Conservation (phyloP, 2,797 vertebrate species). For the Cirrhinus molitorella region DNA sequence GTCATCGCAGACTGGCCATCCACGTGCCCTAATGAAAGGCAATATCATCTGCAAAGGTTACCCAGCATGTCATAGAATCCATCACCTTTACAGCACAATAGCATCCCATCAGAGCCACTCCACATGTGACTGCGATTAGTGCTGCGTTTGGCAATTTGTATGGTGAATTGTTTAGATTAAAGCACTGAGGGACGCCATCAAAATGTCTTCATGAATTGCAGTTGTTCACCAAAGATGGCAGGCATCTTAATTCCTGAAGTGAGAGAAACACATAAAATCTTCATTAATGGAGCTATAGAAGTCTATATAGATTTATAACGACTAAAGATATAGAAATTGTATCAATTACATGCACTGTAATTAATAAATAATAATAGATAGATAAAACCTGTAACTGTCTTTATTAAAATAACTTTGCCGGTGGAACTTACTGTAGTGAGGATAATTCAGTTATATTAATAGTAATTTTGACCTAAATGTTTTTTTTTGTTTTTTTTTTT, state of each 20-base stretch:
- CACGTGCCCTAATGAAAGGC: constrained; percentile 58
- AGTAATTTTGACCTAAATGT: neutral
- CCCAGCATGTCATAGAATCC: constrained; percentile 56
- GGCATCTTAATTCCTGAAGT: constrained; percentile 22
- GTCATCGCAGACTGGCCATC: constrained; percentile 41
- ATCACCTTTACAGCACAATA: constrained; percentile 1
- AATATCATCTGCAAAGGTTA: constrained; percentile 65
- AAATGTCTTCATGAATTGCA: constrained; percentile 33
- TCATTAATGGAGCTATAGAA: neutral
- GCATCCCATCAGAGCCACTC: neutral
- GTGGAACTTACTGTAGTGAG: neutral
- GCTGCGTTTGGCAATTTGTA: neutral
- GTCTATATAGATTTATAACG: too few relatives aligned
- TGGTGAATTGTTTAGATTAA: constrained; percentile 42
- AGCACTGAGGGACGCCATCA: constrained; percentile 7
- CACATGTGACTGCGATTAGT: neutral
- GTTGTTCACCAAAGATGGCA: constrained; percentile 39
- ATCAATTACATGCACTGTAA: neutral
- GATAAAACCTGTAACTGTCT: too few relatives aligned
- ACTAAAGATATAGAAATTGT: too few relatives aligned
- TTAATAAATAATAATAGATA: too few relatives aligned
- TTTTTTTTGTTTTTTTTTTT: too few relatives aligned
- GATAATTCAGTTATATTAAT: neutral
- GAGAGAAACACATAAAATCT: neutral
- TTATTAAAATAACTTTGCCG: neutral